Evolutionary conservation across 2,113 vertebrate species (phyloP), one percentile per base, ranked within the genome.

Genomic region (Trochalopteron elliotii): DNA sequence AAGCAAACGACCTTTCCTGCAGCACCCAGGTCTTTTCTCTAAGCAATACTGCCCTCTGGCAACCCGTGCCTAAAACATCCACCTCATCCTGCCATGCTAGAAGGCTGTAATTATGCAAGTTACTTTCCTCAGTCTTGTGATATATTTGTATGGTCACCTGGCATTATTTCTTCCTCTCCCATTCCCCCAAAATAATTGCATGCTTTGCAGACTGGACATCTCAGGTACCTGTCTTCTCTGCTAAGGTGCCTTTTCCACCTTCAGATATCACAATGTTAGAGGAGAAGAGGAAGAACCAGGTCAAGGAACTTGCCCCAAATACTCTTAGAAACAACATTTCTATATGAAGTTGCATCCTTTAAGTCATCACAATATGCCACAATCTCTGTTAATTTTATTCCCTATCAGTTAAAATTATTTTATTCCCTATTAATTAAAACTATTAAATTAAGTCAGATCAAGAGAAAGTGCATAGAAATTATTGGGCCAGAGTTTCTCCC

Each of bases 331-430:
- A 88, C 68, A 91, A 25, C 15, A 7, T 79, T 95, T 83, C 55
- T 55, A 17, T 31, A 39, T 39, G 37, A 53, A 60, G n/a, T 39
- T 75, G 27, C 45, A 81, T 85, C 59, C 12, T 22, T 52, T 57
- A 87, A 95, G 79, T 89, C 53, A 91, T 14, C 53, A 60, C 5
- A 35, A 4, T 64, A 71, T 65, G 33, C 47, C 64, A 88, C 68
- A 96, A 92, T 87, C 82, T 37, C 59, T 90, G 53, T 90, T 96
- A 18, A 71, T 94, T 97, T 92, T 39, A 37, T 91, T 96, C 70
- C 49, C 12, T 37, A 64, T 20, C 75, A 94, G 93, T 96, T 93
- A 96, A 83, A 86, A 27, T 39, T 92, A 49, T 94, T 97, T 92
- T 39, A 37, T 91, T 96, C 68, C 45, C 15, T 40, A 60, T 23